Evolutionary conservation across 1,140 invertebrate genomes (phyloP), one percentile per base, ranked within the genome.

Genomic region (Bombus haemorrhoidalis): DNA sequence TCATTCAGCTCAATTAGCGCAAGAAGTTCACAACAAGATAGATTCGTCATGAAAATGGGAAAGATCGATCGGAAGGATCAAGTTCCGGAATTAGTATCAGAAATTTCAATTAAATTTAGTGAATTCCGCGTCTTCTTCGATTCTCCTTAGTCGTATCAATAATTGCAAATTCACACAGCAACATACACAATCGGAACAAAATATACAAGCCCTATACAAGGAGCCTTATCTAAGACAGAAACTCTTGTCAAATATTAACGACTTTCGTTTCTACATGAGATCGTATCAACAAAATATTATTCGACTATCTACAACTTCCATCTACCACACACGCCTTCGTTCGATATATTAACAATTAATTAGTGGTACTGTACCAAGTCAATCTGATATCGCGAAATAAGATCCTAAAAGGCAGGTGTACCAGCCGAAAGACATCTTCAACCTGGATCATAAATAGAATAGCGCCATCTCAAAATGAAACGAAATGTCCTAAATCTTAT

Each of bases 351-450:
- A 84, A 32, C 37, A 78, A 76, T 80, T 85, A 80, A 85, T 80
- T 85, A 85, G 73, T 72, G 39, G 18, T 68, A 53, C 39, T 69
- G 83, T n/a, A 62, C 32, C 78, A 47, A 73, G 69, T 66, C 78
- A 79, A 76, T 66, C 79, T 57, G 83, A 86, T 86, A 89, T 66
- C 75, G 72, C 28, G 79, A 75, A 89, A 82, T 86, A 89, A 87
- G 78, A 90, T 74, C 74, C 78, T 82, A 83, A 85, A 81, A 86
- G 87, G 88, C 89, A 90, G 89, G 89, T 90, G 89, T 72, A 37
- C 34, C 53, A 32, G 4, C 28, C 62, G 78, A 83, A 87, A 72
- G 86, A 90, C 79, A 83, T 87, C 88, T 57, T 79, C 66, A 64
- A 69, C 37, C 73, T 53, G 28, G 74, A 83, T 86, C 77, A 81